Evolutionary conservation across 2,888 invertebrate species (phyloP).

Genomic region (Drosophila niveifrons): DNA sequence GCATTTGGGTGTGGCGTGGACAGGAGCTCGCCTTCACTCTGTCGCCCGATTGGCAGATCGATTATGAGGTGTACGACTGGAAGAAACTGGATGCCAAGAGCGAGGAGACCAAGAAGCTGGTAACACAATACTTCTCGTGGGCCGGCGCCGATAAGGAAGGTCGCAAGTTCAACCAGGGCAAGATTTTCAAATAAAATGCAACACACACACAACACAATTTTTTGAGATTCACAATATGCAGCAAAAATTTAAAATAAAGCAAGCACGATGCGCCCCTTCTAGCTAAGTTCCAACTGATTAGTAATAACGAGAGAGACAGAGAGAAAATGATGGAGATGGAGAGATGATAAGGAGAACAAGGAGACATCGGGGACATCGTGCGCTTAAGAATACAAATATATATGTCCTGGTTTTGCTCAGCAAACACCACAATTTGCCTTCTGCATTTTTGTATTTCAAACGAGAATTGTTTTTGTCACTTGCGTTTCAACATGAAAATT

Average conservation of each 20-base stretch:
- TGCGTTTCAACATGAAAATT: background rate
- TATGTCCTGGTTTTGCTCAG: constrained; percentile 58
- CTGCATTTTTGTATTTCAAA: constrained; percentile 36
- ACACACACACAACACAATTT: constrained; percentile 24
- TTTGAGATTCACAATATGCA: constrained; percentile 60
- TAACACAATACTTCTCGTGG: constrained; percentile 96
- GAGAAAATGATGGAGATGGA: constrained; percentile 5
- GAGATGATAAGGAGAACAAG: background rate
- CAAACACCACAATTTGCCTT: constrained; percentile 52
- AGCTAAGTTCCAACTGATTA: constrained; percentile 70
- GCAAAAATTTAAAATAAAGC: background rate
- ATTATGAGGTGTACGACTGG: constrained; percentile 98
- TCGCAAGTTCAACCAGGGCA: constrained; percentile 98
- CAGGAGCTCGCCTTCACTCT: constrained; percentile 96
- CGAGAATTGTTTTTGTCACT: background rate
- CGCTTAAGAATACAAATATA: constrained; percentile 51
- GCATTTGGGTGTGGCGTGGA: constrained; percentile 99
- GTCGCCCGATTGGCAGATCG: constrained; percentile 97
- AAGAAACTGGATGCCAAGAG: constrained; percentile 94
- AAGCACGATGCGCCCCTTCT: constrained; percentile 50
- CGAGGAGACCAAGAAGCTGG: constrained; percentile 93
- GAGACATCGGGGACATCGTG: constrained; percentile 49
- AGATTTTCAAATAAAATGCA: constrained; percentile 95
- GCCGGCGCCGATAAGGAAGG: constrained; percentile 93
- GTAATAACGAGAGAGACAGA: constrained; percentile 51